phyloP scores from a whole-genome alignment of 2,888 invertebrate species.

The Trichopria drosophilae region DNA sequence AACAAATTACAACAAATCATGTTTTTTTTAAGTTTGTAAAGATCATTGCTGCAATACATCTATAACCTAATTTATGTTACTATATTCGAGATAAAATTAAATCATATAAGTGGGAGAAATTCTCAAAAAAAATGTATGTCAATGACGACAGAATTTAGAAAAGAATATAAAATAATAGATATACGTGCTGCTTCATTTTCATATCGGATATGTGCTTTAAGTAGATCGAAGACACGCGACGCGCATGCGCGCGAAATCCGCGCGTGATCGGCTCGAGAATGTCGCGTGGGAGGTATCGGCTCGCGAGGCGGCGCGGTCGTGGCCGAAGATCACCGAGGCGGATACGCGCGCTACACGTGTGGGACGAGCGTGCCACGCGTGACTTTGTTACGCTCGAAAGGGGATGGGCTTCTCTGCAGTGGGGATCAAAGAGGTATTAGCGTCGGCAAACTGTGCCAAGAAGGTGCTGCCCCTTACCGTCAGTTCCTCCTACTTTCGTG shows the following conservation, averaged over 20 bases:
- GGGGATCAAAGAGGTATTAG: constrained; percentile 4
- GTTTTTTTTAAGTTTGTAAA: too few species aligned
- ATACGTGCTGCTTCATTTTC: too few species aligned
- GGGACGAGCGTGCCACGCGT: constrained; percentile 56
- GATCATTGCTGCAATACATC: too few species aligned
- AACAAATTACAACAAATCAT: too few species aligned
- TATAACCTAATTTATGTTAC: too few species aligned
- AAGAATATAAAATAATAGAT: too few species aligned
- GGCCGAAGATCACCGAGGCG: constrained; percentile 43
- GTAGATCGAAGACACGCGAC: constrained; percentile 28
- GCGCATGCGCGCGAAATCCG: constrained; percentile 30
- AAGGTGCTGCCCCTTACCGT: constrained; percentile 27
- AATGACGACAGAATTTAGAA: too few species aligned
- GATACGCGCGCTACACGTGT: constrained; percentile 53
- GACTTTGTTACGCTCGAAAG: constrained; percentile 38
- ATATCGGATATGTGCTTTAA: too few species aligned
- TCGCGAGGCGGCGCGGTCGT: constrained; percentile 43
- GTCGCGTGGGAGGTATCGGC: constrained; percentile 55
- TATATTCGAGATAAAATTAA: too few species aligned
- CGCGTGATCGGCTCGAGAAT: constrained; percentile 39
- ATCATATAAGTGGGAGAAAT: too few species aligned
- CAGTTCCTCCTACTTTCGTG: background rate
- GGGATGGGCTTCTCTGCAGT: constrained; percentile 18
- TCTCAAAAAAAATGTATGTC: too few species aligned
- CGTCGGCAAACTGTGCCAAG: constrained; percentile 1